Percentiles rank a stretch among this genome's conserved stretches.
Evolutionary conservation across 2,113 vertebrate species (phyloP).

Genomic region (Thermophis baileyi): DNA sequence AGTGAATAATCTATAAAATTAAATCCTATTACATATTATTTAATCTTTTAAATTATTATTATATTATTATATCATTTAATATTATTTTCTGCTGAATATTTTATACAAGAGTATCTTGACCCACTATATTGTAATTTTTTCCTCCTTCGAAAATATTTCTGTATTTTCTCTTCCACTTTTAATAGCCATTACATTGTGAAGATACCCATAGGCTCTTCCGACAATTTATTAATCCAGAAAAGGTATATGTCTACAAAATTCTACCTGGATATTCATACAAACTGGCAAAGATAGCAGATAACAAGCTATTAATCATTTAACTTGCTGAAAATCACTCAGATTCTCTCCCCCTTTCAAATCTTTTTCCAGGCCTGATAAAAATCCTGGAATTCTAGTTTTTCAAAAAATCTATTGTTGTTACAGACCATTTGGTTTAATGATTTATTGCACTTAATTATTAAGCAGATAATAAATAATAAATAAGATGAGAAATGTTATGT

Average conservation of each 20-base stretch:
- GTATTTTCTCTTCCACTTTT: neutral
- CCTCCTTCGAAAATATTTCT: neutral
- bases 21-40: neutral
- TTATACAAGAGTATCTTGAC: neutral
- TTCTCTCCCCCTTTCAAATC: neutral
- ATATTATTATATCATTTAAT: too few relatives aligned
- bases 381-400: neutral
- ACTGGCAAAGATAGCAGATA: neutral
- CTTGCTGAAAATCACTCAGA: neutral
- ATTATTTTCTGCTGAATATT: neutral
- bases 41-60: neutral
- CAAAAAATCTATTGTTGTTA: neutral
- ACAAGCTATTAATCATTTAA: neutral
- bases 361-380: neutral
- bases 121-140: neutral
- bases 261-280: neutral
- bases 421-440: neutral
- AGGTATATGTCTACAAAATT: neutral
- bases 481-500: conserved; percentile 31
- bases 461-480: conserved; percentile 39
- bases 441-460: conserved; percentile 9
- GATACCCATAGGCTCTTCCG: neutral
- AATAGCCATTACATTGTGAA: neutral
- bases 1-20: neutral
- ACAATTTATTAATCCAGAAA: neutral